phyloP scores from a whole-genome alignment of 2,113 vertebrate species.

The Neogobius melanostomus region DNA sequence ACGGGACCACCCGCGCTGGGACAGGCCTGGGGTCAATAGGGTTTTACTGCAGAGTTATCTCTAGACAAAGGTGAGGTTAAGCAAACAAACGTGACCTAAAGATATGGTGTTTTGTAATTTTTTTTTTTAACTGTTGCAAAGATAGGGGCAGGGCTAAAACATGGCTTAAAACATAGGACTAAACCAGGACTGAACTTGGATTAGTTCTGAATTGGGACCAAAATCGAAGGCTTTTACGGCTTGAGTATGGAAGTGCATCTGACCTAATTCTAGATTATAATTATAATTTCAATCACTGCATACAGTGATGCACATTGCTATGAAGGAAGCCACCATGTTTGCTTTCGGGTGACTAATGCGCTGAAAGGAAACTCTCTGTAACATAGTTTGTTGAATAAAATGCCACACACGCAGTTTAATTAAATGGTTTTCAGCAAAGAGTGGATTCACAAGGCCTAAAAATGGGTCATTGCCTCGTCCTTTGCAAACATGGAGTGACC shows the following conservation, averaged over 20 bases:
- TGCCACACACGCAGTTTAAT: background rate
- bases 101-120: conserved; percentile 5
- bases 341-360: background rate
- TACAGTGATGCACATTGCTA: no score
- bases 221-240: no score
- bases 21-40: conserved; percentile 29
- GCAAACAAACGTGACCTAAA: conserved; percentile 15
- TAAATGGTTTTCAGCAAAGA: background rate
- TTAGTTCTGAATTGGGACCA: no score
- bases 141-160: background rate
- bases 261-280: no score
- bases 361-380: background rate
- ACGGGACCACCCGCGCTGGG: conserved; percentile 71
- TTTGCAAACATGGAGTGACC: no score
- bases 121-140: background rate
- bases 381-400: background rate
- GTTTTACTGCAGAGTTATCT: conserved; percentile 49
- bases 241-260: no score
- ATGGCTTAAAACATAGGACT: background rate
- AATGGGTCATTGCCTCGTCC: background rate
- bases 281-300: no score
- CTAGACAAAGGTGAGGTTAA: conserved; percentile 36
- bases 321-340: no score
- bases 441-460: background rate
- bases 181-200: background rate